Percentiles rank a stretch among this genome's conserved stretches.
Conservation (phyloP, 2,113 vertebrate species). For the Python bivittatus region DNA sequence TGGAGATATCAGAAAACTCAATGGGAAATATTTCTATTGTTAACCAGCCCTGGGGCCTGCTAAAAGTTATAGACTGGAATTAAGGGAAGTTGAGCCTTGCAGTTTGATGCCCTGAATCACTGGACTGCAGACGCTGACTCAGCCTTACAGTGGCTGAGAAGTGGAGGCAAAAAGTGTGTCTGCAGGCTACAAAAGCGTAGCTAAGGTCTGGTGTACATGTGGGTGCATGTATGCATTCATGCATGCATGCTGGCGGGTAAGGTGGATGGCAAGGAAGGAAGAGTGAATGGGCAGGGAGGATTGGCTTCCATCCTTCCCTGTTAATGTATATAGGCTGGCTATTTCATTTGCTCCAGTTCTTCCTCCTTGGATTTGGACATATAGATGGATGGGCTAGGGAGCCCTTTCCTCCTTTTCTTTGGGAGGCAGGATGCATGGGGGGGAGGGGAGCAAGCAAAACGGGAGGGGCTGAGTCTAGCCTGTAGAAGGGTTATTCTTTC, state of each 20-base stretch:
- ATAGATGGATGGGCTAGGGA: background rate
- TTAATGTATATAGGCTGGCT: background rate
- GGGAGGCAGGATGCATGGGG: constrained; percentile 10
- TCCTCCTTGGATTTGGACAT: background rate
- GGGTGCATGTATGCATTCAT: background rate
- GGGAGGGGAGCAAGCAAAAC: background rate
- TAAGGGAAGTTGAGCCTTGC: background rate
- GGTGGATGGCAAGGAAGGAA: background rate
- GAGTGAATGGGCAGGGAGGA: background rate
- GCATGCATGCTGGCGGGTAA: background rate
- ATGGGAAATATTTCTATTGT: background rate
- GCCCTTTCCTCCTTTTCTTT: background rate
- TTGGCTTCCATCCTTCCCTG: background rate
- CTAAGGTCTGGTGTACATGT: background rate
- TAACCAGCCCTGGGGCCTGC: background rate
- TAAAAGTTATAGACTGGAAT: background rate
- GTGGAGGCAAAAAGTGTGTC: background rate
- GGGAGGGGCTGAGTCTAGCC: background rate
- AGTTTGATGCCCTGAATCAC: background rate
- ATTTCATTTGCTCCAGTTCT: background rate
- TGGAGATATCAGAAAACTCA: background rate
- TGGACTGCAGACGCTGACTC: constrained; percentile 28
- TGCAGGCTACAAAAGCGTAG: background rate
- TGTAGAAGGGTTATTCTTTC: background rate
- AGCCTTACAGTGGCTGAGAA: background rate